Percentiles rank a stretch among this genome's conserved stretches.
Conservation (phyloP, 30 jellyfish, hydroid and myxozoan species). For the Catostylus mosaicus region DNA sequence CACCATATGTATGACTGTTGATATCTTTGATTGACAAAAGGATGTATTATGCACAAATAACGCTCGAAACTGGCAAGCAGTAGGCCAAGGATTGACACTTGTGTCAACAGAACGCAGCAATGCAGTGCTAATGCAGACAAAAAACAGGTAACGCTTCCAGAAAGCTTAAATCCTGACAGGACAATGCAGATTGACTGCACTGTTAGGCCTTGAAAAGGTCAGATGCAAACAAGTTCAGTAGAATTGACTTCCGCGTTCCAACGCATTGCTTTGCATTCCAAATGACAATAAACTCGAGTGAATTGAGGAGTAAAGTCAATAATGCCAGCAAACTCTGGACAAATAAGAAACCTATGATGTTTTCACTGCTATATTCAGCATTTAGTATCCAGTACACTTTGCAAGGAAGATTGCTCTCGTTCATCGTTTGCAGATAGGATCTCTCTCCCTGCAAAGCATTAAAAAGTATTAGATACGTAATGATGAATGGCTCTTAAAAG, state of each 20-base stretch:
- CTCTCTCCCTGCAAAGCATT: no score
- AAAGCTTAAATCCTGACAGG: neutral
- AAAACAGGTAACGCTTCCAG: neutral
- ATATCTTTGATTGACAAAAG: conserved; percentile 16
- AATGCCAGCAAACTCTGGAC: neutral
- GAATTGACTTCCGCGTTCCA: conserved; percentile 20
- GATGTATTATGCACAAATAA: conserved; percentile 20
- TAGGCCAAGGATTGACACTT: conserved; percentile 4
- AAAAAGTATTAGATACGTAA: no score
- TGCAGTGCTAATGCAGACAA: neutral
- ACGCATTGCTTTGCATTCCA: neutral
- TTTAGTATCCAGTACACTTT: conserved; percentile 16
- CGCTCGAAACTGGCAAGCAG: conserved; percentile 40
- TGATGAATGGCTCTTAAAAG: no score
- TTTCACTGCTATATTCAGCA: neutral
- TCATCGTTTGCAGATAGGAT: neutral
- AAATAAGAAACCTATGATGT: neutral
- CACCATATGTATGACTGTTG: neutral
- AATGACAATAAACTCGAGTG: neutral
- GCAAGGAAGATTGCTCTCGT: neutral
- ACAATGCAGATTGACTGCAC: neutral
- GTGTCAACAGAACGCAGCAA: neutral
- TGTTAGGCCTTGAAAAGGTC: conserved; percentile 11
- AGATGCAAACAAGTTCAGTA: neutral
- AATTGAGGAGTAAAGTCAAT: conserved; percentile 1